phyloP scores from a whole-genome alignment of 2,888 invertebrate species.

The Papilio protenor region DNA sequence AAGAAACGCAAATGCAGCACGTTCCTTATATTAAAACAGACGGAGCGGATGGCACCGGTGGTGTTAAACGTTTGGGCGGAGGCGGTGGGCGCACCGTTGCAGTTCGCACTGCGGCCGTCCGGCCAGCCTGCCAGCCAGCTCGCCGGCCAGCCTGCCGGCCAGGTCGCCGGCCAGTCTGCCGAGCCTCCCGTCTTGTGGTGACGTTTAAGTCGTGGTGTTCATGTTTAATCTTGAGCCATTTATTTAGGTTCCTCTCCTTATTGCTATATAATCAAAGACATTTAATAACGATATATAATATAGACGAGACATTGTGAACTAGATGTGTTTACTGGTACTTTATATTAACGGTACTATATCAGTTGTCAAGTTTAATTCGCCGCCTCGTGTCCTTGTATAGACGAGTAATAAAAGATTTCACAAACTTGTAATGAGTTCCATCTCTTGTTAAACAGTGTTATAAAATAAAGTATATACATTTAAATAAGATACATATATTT shows the following conservation, averaged over 20 bases:
- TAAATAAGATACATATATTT: too few relatives aligned
- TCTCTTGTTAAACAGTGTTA: too few relatives aligned
- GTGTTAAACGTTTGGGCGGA: slow-evolving; percentile 71
- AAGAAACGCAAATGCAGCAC: neutral
- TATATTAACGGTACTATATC: too few relatives aligned
- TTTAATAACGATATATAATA: too few relatives aligned
- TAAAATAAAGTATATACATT: too few relatives aligned
- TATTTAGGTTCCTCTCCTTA: neutral
- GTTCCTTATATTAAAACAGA: slow-evolving; percentile 42
- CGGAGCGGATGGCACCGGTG: slow-evolving; percentile 60
- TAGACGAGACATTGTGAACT: too few relatives aligned
- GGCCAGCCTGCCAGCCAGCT: neutral
- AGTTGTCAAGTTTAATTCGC: too few relatives aligned
- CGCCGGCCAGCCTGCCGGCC: neutral
- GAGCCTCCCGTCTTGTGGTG: slow-evolving; percentile 24
- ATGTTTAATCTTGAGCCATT: neutral
- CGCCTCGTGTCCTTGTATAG: too few relatives aligned
- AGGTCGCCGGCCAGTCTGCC: neutral
- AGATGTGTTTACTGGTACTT: too few relatives aligned
- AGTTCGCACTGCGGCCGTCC: slow-evolving; percentile 52
- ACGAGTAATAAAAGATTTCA: too few relatives aligned
- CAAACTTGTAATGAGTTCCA: too few relatives aligned
- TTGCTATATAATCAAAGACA: too few relatives aligned
- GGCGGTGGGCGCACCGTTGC: slow-evolving; percentile 62
- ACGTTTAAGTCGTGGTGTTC: neutral